Conservation (phyloP, 1,140 invertebrate species). For the Contarinia nasturtii region DNA sequence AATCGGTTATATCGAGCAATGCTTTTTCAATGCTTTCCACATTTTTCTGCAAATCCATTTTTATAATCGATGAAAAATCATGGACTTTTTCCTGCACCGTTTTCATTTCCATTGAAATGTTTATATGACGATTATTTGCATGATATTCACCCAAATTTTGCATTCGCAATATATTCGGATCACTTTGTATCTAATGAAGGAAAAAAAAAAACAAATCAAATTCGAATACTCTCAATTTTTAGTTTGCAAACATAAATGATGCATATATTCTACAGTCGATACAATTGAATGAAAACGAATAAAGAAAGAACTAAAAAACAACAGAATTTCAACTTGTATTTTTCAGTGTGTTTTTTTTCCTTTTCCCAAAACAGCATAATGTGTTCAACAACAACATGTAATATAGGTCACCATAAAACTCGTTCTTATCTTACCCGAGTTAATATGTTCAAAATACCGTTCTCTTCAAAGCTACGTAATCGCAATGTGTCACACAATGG, state of each 20-base stretch:
- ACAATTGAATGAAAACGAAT: too few relatives aligned
- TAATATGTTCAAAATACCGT: constrained; percentile 24
- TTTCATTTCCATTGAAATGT: neutral
- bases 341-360: too few relatives aligned
- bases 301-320: too few relatives aligned
- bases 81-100: neutral
- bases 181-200: neutral
- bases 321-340: too few relatives aligned
- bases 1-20: neutral
- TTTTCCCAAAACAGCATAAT: too few relatives aligned
- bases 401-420: too few relatives aligned
- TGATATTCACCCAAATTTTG: neutral
- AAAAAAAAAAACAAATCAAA: neutral
- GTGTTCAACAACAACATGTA: too few relatives aligned
- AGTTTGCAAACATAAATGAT: neutral
- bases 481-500: constrained; percentile 39
- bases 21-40: neutral
- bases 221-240: too few relatives aligned
- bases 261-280: too few relatives aligned
- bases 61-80: neutral
- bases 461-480: constrained; percentile 30
- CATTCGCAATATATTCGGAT: neutral
- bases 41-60: neutral
- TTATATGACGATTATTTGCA: neutral
- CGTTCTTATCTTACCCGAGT: constrained; percentile 13